A percentile compares a stretch with the other conserved stretches of the same genome.
phyloP scores from a whole-genome alignment of 1,140 invertebrate genomes.

The Drosophila prosaltans region DNA sequence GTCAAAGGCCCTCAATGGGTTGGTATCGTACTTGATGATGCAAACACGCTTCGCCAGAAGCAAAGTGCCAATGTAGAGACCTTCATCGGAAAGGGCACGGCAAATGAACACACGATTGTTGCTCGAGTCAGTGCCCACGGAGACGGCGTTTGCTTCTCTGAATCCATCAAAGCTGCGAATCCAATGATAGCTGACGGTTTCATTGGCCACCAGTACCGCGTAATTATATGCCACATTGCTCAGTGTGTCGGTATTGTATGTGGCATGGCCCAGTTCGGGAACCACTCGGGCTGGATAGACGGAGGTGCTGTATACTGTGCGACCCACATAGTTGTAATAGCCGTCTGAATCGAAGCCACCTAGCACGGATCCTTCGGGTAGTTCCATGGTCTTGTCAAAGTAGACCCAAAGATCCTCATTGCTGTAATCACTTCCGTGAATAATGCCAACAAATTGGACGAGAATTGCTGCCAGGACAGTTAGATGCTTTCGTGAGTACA shows the following conservation, averaged over 20 bases:
- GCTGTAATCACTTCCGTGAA: conserved; percentile 40
- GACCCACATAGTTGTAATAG: conserved; percentile 57
- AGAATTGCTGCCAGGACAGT: conserved; percentile 25
- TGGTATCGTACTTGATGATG: conserved; percentile 32
- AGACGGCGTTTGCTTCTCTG: conserved; percentile 47
- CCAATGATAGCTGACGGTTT: conserved; percentile 54
- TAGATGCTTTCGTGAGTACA: conserved; percentile 29
- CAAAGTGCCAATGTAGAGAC: conserved; percentile 47
- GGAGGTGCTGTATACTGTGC: conserved; percentile 6
- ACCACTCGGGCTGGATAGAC: conserved; percentile 51
- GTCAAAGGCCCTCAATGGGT: conserved; percentile 13
- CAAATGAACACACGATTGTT: conserved; percentile 56
- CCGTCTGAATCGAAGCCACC: conserved; percentile 47
- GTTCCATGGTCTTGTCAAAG: conserved; percentile 21
- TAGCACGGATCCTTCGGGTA: conserved; percentile 43
- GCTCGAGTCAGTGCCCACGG: conserved; percentile 40
- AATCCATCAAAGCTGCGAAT: conserved; percentile 53
- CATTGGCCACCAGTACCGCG: conserved; percentile 44
- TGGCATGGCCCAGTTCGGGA: conserved; percentile 37
- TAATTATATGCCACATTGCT: conserved; percentile 7
- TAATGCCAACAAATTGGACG: conserved; percentile 40
- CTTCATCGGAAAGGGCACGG: conserved; percentile 20
- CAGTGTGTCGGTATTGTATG: conserved; percentile 36
- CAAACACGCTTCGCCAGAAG: conserved; percentile 16
- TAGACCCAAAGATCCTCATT: conserved; percentile 41